Percentiles rank a stretch among this genome's conserved stretches.
Conservation (phyloP, 2,113 vertebrate genomes). For the Cynocephalus volans region DNA sequence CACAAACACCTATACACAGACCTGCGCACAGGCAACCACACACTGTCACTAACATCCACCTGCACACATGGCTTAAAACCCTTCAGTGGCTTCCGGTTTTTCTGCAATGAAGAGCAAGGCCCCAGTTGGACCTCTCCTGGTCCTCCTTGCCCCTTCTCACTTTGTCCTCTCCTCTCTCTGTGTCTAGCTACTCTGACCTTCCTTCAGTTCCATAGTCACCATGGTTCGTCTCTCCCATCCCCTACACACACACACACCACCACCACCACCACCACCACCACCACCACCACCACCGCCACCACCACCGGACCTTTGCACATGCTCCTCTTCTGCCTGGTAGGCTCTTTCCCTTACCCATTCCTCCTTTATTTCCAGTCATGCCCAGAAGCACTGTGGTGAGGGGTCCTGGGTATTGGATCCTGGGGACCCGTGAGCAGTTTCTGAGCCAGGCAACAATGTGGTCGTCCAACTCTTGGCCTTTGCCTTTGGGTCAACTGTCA, state of each 20-base stretch:
- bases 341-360: background rate
- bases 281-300: no score
- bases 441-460: background rate
- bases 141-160: background rate
- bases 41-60: background rate
- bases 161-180: background rate
- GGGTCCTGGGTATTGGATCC: background rate
- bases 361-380: background rate
- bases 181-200: background rate
- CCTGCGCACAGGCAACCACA: background rate
- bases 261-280: no score
- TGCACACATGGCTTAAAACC: background rate
- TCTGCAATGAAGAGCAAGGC: background rate
- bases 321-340: background rate
- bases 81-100: background rate
- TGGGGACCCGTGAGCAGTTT: background rate
- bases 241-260: background rate
- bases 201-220: background rate
- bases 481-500: background rate
- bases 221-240: background rate
- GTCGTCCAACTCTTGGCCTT: background rate
- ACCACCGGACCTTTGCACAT: background rate
- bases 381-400: rapidly evolving
- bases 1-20: background rate
- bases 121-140: background rate